phyloP scores from a whole-genome alignment of 2,797 vertebrate species.

The Enteromius afrohamiltoni region DNA sequence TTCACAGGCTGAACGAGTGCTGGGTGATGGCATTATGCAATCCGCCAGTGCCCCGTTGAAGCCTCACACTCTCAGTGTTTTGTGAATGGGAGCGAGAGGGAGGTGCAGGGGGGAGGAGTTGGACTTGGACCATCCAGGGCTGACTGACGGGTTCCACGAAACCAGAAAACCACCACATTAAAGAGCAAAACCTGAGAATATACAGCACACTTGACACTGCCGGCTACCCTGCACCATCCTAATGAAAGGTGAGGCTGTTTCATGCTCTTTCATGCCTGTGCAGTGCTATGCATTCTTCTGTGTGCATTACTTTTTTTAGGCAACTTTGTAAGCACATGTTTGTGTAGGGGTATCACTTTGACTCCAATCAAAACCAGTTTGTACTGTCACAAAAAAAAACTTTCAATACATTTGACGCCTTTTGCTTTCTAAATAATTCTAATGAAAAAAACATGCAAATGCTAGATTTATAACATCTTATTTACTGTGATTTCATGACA shows the following conservation, averaged over 20 bases:
- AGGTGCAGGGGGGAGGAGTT: slow-evolving; percentile 53
- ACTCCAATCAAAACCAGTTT: neutral
- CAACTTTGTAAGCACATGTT: neutral
- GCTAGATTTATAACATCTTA: neutral
- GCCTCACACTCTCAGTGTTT: slow-evolving; percentile 74
- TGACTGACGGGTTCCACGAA: slow-evolving; percentile 65
- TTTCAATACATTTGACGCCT: neutral
- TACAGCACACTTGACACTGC: slow-evolving; percentile 57
- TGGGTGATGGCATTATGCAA: slow-evolving; percentile 79
- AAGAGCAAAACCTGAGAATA: slow-evolving; percentile 66
- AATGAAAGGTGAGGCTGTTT: slow-evolving; percentile 73
- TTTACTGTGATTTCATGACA: neutral
- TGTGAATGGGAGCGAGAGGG: slow-evolving; percentile 70
- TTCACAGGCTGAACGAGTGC: slow-evolving; percentile 67
- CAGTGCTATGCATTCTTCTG: neutral
- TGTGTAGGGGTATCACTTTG: neutral
- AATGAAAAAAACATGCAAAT: neutral
- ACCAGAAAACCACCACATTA: slow-evolving; percentile 64
- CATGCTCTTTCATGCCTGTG: neutral
- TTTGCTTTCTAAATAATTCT: neutral
- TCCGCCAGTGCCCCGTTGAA: slow-evolving; percentile 68
- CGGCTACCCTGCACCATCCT: slow-evolving; percentile 48
- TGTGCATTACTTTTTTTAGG: neutral
- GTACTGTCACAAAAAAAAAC: neutral
- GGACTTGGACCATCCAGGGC: slow-evolving; percentile 65